Conservation (phyloP, 2,797 vertebrate species). For the Telmatherina bonti region DNA sequence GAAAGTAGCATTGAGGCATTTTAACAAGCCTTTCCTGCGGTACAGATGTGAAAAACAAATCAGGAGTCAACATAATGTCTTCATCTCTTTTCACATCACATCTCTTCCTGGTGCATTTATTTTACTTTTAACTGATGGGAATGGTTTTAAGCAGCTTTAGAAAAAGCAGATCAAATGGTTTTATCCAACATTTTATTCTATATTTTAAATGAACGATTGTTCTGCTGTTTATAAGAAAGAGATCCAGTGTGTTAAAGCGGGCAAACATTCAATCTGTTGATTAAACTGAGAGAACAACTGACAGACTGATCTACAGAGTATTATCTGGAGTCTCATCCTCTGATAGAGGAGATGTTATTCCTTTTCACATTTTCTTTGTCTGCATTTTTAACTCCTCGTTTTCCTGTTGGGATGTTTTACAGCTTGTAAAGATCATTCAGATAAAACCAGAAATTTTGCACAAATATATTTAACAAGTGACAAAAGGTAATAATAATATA, state of each 20-base stretch:
- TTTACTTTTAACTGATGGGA: too few species aligned
- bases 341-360: neutral
- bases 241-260: neutral
- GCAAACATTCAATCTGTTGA: neutral
- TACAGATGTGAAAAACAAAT: neutral
- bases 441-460: too few species aligned
- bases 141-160: too few species aligned
- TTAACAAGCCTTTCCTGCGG: slow-evolving; percentile 78
- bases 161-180: too few species aligned
- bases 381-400: neutral
- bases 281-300: neutral
- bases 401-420: too few species aligned
- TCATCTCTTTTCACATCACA: too few species aligned
- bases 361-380: neutral
- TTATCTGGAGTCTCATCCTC: neutral
- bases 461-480: slow-evolving; percentile 10
- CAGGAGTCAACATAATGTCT: too few species aligned
- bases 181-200: too few species aligned
- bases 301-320: neutral
- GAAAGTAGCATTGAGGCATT: slow-evolving; percentile 83
- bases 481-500: neutral
- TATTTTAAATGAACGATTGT: too few species aligned
- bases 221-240: too few species aligned
- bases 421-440: neutral
- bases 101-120: too few species aligned